Evolutionary conservation across 2,797 vertebrate genomes (phyloP), one percentile per base, ranked within the genome.

Genomic region (Sparidentex hasta): DNA sequence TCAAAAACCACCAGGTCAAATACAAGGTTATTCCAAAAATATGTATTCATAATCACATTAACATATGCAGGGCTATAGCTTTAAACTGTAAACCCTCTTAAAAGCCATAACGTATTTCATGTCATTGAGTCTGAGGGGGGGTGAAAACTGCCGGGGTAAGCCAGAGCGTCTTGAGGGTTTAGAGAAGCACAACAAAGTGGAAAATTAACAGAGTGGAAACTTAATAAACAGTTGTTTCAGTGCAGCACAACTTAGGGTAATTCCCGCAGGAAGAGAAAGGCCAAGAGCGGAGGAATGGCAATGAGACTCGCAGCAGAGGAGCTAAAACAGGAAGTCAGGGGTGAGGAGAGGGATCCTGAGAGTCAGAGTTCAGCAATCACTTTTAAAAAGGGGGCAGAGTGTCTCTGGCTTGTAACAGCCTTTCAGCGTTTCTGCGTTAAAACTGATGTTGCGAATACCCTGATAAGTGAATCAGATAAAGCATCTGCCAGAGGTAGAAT

Each of bases 161-260:
- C 68, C 55, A 0, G 57, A 82, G 74, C 64, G 58, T 88, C 85
- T 80, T 80, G 75, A 85, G 65, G 74, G 74, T 83, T 85, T 83
- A 71, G 81, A 88, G 76, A 85, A 83, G 83, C 84, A 92, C 88
- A 91, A 91, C 89, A 88, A 89, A 90, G 89, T 90, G 84, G 87
- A 87, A 90, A 92, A 92, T 94, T 88, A 93, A 90, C 87, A 90
- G 92, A 90, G 91, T 91, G 92, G 89, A 94, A 92, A 93, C 91
- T 93, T 95, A 94, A 95, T 94, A 94, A 94, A 93, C 85, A 90
- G 91, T 93, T 91, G 90, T 90, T 94, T 87, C 91, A 71, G 83
- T 82, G 80, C 87, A 86, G 74, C 84, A 85, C 81, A 89, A 85
- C 82, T 84, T 78, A 27, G 82, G 89, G 84, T 90, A 80, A 92